Conservation (phyloP, 1,140 invertebrate genomes). For the Drosophila hydei region DNA sequence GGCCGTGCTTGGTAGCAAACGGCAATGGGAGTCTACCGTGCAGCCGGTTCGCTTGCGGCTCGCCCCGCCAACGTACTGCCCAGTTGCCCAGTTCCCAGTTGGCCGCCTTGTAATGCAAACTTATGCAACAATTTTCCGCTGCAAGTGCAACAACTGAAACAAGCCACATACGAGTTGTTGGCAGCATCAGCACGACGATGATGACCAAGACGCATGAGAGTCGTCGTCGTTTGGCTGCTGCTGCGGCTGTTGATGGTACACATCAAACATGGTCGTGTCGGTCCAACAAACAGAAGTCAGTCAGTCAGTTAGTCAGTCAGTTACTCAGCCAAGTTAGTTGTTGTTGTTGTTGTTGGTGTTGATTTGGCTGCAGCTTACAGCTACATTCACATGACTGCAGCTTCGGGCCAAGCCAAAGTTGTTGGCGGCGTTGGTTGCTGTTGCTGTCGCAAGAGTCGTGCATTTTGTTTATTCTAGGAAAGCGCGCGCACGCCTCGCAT, state of each 20-base stretch:
- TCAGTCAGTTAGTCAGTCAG: conserved; percentile 71
- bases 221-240: conserved; percentile 30
- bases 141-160: conserved; percentile 80
- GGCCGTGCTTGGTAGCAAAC: conserved; percentile 15
- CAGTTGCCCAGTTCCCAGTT: conserved; percentile 34
- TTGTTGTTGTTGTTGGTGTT: conserved; percentile 59
- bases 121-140: conserved; percentile 78
- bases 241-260: conserved; percentile 58
- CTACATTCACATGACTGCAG: conserved; percentile 48
- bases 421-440: conserved; percentile 64
- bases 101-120: conserved; percentile 60
- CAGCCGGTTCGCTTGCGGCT: conserved; percentile 52
- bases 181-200: conserved; percentile 27
- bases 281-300: conserved; percentile 82
- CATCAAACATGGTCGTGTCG: conserved; percentile 81
- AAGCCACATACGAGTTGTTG: conserved; percentile 52
- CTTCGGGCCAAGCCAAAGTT: conserved; percentile 54
- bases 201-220: conserved; percentile 54
- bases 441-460: conserved; percentile 57
- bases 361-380: conserved; percentile 53
- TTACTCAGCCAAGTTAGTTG: conserved; percentile 19
- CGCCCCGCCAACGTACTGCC: not conserved
- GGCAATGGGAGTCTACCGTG: conserved; percentile 77
- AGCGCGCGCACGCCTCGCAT: conserved; percentile 64
- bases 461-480: conserved; percentile 81